phyloP scores from a whole-genome alignment of 2,888 invertebrate genomes.

The Digitonthophagus gazella region DNA sequence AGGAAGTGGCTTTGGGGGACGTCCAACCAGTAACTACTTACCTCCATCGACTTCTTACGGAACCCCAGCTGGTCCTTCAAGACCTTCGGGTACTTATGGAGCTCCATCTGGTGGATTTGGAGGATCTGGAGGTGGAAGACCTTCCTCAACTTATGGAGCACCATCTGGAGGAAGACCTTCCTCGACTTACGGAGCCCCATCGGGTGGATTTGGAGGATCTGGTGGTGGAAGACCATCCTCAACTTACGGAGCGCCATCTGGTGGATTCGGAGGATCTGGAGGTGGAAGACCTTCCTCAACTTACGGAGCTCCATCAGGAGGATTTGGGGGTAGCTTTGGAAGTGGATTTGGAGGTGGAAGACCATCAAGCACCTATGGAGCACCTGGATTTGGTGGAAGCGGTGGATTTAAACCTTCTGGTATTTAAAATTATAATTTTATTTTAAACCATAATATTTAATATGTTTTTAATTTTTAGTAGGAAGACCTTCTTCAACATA shows the following conservation, averaged over 20 bases:
- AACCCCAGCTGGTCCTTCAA: constrained; percentile 42
- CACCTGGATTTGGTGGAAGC: constrained; percentile 47
- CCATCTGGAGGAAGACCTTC: constrained; percentile 45
- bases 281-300: constrained; percentile 36
- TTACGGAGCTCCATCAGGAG: constrained; percentile 28
- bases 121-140: constrained; percentile 37
- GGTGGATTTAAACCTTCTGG: constrained; percentile 31
- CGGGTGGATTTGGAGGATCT: constrained; percentile 47
- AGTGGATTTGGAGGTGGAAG: constrained; percentile 27
- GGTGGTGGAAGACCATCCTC: constrained; percentile 31
- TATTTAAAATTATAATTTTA: constrained; percentile 5
- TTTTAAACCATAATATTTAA: background rate
- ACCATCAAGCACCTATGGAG: constrained; percentile 47
- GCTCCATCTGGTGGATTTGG: constrained; percentile 33
- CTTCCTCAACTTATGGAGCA: constrained; percentile 42
- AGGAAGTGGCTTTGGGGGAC: constrained; percentile 25
- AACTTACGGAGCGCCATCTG: constrained; percentile 33
- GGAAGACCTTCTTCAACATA: constrained; percentile 39
- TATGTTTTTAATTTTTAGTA: constrained; percentile 1
- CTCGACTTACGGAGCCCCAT: constrained; percentile 50
- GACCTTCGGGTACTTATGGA: constrained; percentile 44
- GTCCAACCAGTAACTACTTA: constrained; percentile 56
- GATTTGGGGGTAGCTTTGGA: constrained; percentile 35
- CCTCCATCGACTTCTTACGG: constrained; percentile 58
- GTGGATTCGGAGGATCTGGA: constrained; percentile 29